These are phyloP conservation scores for Pseudoatta argentina DNA, from an alignment of 1,140 invertebrate genomes.

Conservation along the genomic window DNA sequence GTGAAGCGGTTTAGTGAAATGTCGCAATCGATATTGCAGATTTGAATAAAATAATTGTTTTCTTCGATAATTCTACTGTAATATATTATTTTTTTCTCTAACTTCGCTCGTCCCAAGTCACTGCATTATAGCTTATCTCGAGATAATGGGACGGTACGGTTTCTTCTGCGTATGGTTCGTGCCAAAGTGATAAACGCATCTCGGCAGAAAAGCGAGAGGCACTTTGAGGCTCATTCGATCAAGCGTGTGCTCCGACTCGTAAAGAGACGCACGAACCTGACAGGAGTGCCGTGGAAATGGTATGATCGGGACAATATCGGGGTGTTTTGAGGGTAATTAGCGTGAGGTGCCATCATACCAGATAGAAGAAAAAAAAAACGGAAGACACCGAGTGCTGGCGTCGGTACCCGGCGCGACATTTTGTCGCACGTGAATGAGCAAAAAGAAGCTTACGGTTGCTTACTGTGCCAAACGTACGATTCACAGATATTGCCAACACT, in stretches of 20 bases:
- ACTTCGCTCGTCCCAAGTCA: slow-evolving; percentile 70
- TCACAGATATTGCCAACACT: slow-evolving; percentile 78
- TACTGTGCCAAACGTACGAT: slow-evolving; percentile 22
- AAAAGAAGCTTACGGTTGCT: slow-evolving; percentile 29
- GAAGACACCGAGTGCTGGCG: slow-evolving; percentile 83
- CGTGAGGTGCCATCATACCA: slow-evolving; percentile 87
- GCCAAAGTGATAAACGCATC: slow-evolving; percentile 67
- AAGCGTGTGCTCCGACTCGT: slow-evolving; percentile 60
- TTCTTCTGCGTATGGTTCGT: slow-evolving; percentile 73
- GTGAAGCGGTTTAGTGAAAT: slow-evolving; percentile 48
- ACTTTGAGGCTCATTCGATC: slow-evolving; percentile 58
- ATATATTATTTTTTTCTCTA: not conserved
- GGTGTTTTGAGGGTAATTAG: slow-evolving; percentile 73
- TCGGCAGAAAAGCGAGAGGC: slow-evolving; percentile 57
- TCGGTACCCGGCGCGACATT: slow-evolving; percentile 47
- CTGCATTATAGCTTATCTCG: slow-evolving; percentile 69
- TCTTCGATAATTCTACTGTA: no score
- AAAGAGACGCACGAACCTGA: slow-evolving; percentile 73
- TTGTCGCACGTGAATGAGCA: slow-evolving; percentile 5
- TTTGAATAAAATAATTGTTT: not conserved
- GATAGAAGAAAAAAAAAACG: slow-evolving; percentile 80
- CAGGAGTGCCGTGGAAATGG: slow-evolving; percentile 72
- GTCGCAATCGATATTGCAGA: not conserved
- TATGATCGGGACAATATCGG: slow-evolving; percentile 69
- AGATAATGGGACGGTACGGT: slow-evolving; percentile 72